Base-by-base conservation (phyloP, 1,140 invertebrate genomes). In the Eufriesea mexicana region DNA sequence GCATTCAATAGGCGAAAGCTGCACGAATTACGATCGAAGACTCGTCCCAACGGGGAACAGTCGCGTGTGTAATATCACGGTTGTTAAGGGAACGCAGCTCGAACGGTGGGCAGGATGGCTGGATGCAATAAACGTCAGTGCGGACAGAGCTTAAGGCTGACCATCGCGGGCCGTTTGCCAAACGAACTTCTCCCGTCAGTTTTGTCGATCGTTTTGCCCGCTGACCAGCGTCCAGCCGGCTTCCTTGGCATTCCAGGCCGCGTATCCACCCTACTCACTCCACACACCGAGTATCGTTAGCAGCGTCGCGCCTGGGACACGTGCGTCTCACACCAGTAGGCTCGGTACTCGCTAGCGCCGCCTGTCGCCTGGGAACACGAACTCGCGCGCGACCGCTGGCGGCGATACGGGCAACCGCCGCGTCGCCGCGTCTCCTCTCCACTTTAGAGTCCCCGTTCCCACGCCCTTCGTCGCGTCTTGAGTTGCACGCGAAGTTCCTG, bases 251-350 rank as follows among this genome's bases (percentile, higher is more conserved):
- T 62, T 55, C 23, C 1, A 1, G 49, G 25, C 28, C 16, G 55
- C 18, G 7, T 55, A 23, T 20, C 66, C 67, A 28, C 42, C 25
- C 62, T 68, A 28, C 18, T 70, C 64, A 61, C 61, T 54, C 45
- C 23, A 16, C 14, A 23, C 23, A 16, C 16, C 79, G 51, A 79
- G 84, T 83, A 83, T 87, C 79, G 86, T 88, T 89, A 88, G 85
- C 83, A 64, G 86, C 86, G 86, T 88, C 79, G 55, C 76, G 83
- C 80, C 73, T 79, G 70, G 16, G 73, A 76, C 77, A 86, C 86
- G 86, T 88, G 80, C 76, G 47, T 83, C 76, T 66, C 72, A 83
- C 62, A 83, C 79, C 86, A 83, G 87, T 87, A 84, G 73, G 77
- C 85, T 84, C 72, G 84, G 77, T 73, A 35, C 87, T 78, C 78